Evolutionary conservation across 2,888 invertebrate species (phyloP).

Genomic region (Andrena bicolor): DNA sequence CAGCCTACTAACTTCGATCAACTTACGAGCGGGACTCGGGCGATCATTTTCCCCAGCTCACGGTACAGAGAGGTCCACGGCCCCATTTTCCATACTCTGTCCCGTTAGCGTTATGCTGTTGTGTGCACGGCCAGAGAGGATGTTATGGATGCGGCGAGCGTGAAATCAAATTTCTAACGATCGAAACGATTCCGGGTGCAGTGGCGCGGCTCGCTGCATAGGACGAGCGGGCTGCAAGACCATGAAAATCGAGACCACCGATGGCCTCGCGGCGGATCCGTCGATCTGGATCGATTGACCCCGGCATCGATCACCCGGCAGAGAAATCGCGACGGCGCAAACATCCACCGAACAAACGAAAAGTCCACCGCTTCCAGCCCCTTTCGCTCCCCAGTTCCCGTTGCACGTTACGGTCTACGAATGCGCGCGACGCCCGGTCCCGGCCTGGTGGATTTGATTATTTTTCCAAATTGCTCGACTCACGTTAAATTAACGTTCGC

Average conservation of each 20-base stretch:
- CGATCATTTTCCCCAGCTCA: conserved; percentile 36
- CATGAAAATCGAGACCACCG: conserved; percentile 51
- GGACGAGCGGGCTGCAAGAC: conserved; percentile 17
- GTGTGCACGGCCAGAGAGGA: conserved; percentile 61
- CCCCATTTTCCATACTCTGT: conserved; percentile 59
- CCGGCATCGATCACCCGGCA: conserved; percentile 1
- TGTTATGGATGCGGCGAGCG: conserved; percentile 79
- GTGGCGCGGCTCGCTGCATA: conserved; percentile 30
- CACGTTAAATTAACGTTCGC: conserved; percentile 27
- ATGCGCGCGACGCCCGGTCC: background rate
- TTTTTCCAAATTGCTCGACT: conserved; percentile 16
- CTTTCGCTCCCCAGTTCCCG: background rate
- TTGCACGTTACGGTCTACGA: background rate
- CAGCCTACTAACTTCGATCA: conserved; percentile 50
- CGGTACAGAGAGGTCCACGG: background rate
- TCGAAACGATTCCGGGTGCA: conserved; percentile 70
- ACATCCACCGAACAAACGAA: conserved; percentile 37
- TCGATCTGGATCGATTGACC: conserved; percentile 41
- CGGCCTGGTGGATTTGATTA: conserved; percentile 21
- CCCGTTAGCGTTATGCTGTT: conserved; percentile 57
- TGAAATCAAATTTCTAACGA: conserved; percentile 83
- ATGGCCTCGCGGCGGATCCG: background rate
- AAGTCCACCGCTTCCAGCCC: conserved; percentile 28
- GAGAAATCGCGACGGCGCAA: conserved; percentile 49
- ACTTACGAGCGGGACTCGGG: conserved; percentile 40